These are phyloP conservation scores for Eurypyga helias DNA, from an alignment of 2,113 vertebrate species.

Conservation along the genomic window DNA sequence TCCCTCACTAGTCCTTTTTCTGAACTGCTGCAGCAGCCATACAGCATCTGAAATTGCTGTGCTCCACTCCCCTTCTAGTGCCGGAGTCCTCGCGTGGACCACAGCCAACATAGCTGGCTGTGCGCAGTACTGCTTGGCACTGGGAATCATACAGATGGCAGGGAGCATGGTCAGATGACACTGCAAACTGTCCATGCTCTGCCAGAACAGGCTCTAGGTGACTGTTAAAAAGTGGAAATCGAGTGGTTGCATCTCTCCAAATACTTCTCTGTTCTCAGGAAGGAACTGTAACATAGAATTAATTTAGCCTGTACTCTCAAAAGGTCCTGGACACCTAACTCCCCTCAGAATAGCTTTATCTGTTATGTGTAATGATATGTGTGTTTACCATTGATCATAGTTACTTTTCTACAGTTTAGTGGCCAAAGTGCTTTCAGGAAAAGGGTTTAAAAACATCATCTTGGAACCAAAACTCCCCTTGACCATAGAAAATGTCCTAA, in stretches of 20 bases:
- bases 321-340: background rate
- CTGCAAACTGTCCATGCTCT: background rate
- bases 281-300: background rate
- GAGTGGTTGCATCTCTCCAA: background rate
- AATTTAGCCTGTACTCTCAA: background rate
- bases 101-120: background rate
- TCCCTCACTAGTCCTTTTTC: background rate
- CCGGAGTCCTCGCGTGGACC: background rate
- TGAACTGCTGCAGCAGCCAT: background rate
- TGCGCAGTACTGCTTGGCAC: background rate
- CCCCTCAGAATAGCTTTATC: background rate
- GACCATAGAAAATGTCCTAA: background rate
- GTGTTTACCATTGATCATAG: background rate
- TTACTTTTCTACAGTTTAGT: background rate
- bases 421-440: accelerated
- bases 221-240: background rate
- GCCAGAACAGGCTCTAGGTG: background rate
- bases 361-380: background rate
- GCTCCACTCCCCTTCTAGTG: background rate
- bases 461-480: background rate
- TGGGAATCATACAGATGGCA: background rate
- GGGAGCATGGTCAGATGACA: background rate
- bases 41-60: background rate
- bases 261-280: background rate
- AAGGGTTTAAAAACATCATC: background rate